Base-by-base conservation (phyloP, 2,888 invertebrate genomes). In the Aethes cnicana region DNA sequence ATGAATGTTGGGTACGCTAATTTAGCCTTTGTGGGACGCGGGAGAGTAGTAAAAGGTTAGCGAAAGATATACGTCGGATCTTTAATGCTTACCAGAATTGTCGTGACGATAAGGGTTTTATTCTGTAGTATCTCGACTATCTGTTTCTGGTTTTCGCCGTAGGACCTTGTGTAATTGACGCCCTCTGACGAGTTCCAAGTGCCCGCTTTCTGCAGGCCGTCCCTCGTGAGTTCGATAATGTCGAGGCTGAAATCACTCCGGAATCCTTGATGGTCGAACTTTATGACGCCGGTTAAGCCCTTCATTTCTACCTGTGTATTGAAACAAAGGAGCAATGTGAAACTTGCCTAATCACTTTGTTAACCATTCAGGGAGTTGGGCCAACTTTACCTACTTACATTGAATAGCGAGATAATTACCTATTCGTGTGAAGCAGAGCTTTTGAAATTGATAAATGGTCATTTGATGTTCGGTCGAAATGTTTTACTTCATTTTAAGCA, bases 221-320 rank as follows among this genome's bases (percentile, higher is more conserved):
- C 93, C 63, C 96, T 93, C 47, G 94, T 95, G 59, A 98, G 90
- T 80, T 98, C 97, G 58, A 98, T 94, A 63, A 98, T 95, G 76
- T 98, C 98, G 63, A 98, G 90, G 58, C 95, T 93, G 76, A 98
- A 97, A 80, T 97, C 95, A 35, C 96, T 95, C 54, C 98, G 92
- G 82, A 97, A 96, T 47, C 98, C 98, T 87, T 96, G 95, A 82
- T 96, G 95, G 86, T 98, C 97, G 82, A 98, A 97, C 85, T 96
- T 96, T 68, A 98, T 97, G 50, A 95, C 93, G 58, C 98, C 98
- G 1, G 97, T 97, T 63, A 97, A 88, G n/a, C 98, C 98, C 66
- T 94, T 93, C 93, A 97, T 96, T 90, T 96, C 96, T 57, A 97
- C 95, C 96, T 97, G 81, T 63, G 72, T 57, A 72, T 74, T 69